Conservation (phyloP, 2,888 invertebrate species). For the Hemithea aestivaria region DNA sequence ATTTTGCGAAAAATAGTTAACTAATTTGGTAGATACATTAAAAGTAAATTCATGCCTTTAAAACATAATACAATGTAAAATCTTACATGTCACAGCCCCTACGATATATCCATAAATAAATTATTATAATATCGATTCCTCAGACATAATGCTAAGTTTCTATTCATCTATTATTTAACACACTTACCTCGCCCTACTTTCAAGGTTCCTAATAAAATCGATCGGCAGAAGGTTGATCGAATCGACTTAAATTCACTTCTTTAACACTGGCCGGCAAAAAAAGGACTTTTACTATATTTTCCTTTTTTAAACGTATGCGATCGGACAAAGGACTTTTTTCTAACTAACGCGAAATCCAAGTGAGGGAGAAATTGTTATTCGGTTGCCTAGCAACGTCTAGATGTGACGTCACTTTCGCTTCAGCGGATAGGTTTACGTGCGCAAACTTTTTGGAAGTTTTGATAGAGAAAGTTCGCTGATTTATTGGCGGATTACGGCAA, state of each 20-base stretch:
- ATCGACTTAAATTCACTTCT: constrained; percentile 4
- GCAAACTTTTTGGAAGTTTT: constrained; percentile 10
- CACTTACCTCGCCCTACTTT: constrained; percentile 39
- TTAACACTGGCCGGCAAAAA: constrained; percentile 10
- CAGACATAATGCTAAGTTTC: constrained; percentile 15
- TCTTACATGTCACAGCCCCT: not conserved
- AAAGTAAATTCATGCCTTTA: too few relatives aligned
- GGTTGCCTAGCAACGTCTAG: constrained; percentile 49
- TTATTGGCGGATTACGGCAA: constrained; percentile 10
- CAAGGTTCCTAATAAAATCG: constrained; percentile 40
- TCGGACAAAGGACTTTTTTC: not conserved
- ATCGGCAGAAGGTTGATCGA: constrained; percentile 41
- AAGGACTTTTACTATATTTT: constrained; percentile 3
- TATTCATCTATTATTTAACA: constrained; percentile 24
- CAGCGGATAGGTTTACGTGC: constrained; percentile 6
- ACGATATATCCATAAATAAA: constrained; percentile 14
- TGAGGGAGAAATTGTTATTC: constrained; percentile 47
- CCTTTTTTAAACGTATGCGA: constrained; percentile 3
- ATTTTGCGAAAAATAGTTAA: too few relatives aligned
- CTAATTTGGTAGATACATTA: too few relatives aligned
- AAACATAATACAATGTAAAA: too few relatives aligned
- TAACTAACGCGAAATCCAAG: constrained; percentile 5
- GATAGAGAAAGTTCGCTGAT: constrained; percentile 11
- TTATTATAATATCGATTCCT: constrained; percentile 20
- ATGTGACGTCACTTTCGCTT: constrained; percentile 21